Evolutionary conservation across 2,888 invertebrate genomes (phyloP), one percentile per base, ranked within the genome.

Genomic region (Callimorpha dominula): DNA sequence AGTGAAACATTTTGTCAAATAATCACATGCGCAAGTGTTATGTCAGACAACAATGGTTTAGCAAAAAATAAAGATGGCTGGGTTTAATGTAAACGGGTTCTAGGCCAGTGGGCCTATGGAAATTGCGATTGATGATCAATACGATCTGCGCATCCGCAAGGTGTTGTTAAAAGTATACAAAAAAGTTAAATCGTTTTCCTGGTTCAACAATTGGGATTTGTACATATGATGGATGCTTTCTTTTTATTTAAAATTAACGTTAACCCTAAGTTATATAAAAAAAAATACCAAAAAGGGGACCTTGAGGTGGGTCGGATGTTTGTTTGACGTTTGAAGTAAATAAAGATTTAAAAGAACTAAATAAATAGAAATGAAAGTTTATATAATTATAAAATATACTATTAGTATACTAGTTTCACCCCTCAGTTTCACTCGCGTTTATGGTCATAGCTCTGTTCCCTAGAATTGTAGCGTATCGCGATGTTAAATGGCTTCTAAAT

Each of bases 1-100:
- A 85, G 79, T 83, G 87, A 90, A 90, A 91, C 87, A 88, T 90
- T 89, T 93, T 89, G 92, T 88, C 92, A 91, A 93, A 93, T 92
- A 92, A 91, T 91, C 92, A 89, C 83, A 88, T 89, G 85, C 91
- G 92, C 93, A 94, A 94, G 93, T 92, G 91, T 89, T 87, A 74
- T 81, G 81, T 83, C 74, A 80, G 81, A 85, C 81, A 85, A 91
- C 88, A 90, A 91, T 79, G 79, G 71, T 65, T 68, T 68, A 78
- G 82, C 89, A 90, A 89, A 89, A 86, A 78, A 64, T 68, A 46
- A 82, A 81, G 79, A 85, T 85, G 85, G 81, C 84, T 89, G 91
- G 90, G 89, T 90, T 91, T 90, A 88, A 86, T 88, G 82, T 85
- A 88, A 89, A 88, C 81, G 85, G 85, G 84, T 85, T 85, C 72